phyloP scores from a whole-genome alignment of 2,113 vertebrate species.

The Lagenorhynchus albirostris region DNA sequence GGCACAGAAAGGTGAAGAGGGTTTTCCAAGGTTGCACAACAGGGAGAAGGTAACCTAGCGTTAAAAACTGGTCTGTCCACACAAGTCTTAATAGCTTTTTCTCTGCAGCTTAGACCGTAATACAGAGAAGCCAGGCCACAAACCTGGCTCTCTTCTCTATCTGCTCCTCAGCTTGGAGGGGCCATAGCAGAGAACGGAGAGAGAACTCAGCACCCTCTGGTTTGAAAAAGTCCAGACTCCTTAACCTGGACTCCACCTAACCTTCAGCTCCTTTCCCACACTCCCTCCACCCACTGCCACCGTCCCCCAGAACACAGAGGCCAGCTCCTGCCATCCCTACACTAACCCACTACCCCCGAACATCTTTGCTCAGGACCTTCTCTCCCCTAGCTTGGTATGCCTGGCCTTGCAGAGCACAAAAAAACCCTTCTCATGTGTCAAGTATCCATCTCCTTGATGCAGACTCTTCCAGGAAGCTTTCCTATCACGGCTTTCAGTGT shows the following conservation, averaged over 20 bases:
- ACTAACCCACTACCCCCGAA: background rate
- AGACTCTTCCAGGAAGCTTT: background rate
- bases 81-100: background rate
- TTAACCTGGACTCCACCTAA: background rate
- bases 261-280: background rate
- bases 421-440: background rate
- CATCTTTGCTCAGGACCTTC: background rate
- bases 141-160: background rate
- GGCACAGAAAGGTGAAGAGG: background rate
- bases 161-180: background rate
- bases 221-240: background rate
- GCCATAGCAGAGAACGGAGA: too few species aligned
- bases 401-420: too few species aligned
- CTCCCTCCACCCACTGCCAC: background rate
- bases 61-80: background rate
- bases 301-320: background rate
- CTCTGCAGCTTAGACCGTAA: background rate
- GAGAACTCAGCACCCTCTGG: background rate
- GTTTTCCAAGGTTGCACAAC: background rate
- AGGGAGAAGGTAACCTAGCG: background rate
- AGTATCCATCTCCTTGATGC: too few species aligned
- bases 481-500: fast-evolving
- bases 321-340: background rate
- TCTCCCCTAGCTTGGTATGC: too few species aligned
- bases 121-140: fast-evolving